phyloP scores from a whole-genome alignment of 2,888 invertebrate genomes.

The Drosophila nr. fundita region DNA sequence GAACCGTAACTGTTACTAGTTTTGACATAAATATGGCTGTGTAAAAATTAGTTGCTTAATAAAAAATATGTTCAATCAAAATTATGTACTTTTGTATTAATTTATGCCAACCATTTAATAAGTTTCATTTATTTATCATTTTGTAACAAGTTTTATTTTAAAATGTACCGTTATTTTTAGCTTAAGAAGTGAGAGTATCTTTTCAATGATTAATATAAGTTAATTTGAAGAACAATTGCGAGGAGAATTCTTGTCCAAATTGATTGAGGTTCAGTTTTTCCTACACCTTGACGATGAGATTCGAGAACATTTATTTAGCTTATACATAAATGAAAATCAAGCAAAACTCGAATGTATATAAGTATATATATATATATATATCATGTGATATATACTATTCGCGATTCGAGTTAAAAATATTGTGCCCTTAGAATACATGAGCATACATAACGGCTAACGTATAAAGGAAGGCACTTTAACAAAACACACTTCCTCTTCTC shows the following conservation, averaged over 20 bases:
- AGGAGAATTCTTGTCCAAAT: not conserved
- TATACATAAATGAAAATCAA: too few relatives aligned
- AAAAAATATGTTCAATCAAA: not conserved
- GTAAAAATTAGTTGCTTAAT: not conserved
- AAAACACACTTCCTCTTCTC: slow-evolving; percentile 39
- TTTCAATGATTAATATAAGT: not conserved
- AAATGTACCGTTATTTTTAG: not conserved
- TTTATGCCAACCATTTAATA: not conserved
- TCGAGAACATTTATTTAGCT: not conserved
- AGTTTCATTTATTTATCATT: not conserved
- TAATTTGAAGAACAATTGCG: not conserved
- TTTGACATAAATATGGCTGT: not conserved
- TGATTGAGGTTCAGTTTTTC: not conserved
- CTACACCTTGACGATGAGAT: not conserved
- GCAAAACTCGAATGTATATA: not conserved
- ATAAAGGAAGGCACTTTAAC: slow-evolving; percentile 1
- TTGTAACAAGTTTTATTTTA: not conserved
- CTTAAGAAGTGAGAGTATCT: not conserved
- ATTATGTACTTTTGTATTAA: not conserved
- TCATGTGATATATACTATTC: not conserved
- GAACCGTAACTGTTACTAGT: not conserved
- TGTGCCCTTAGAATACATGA: not conserved
- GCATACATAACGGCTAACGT: slow-evolving; percentile 2
- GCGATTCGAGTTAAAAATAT: not conserved
- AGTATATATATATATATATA: not conserved